Conservation (phyloP, 92 coral and sea anemone species). For the Epizoanthus fatuus region DNA sequence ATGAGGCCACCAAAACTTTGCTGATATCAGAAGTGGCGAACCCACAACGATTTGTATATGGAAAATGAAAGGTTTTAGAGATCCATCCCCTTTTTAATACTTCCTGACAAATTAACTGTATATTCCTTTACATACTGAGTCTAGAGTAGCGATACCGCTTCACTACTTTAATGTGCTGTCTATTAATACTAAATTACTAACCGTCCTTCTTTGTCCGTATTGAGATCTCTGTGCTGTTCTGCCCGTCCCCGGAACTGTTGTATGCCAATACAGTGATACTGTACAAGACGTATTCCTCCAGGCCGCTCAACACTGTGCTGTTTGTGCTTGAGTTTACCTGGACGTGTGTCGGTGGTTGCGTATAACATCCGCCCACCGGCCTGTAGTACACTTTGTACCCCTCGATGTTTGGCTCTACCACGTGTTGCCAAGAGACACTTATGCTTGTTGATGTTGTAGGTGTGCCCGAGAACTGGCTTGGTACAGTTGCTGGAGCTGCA, state of each 20-base stretch:
- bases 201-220: neutral
- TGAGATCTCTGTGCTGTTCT: neutral
- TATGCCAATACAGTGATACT: constrained; percentile 1
- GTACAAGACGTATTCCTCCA: constrained; percentile 3
- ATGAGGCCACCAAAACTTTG: too few relatives aligned
- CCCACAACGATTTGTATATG: too few relatives aligned
- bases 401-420: neutral
- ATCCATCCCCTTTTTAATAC: too few relatives aligned
- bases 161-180: too few relatives aligned
- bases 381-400: neutral
- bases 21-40: too few relatives aligned
- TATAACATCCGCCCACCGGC: neutral
- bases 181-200: neutral
- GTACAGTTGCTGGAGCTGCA: neutral
- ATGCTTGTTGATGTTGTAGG: neutral
- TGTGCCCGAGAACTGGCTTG: neutral
- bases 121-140: too few relatives aligned
- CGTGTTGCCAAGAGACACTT: neutral
- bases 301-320: neutral
- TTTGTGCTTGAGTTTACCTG: neutral
- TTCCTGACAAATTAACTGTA: too few relatives aligned
- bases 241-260: neutral
- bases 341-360: neutral
- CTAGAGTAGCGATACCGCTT: too few relatives aligned
- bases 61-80: too few relatives aligned